Base-by-base conservation (phyloP, 2,797 vertebrate species). In the Sebastes oblongus region DNA sequence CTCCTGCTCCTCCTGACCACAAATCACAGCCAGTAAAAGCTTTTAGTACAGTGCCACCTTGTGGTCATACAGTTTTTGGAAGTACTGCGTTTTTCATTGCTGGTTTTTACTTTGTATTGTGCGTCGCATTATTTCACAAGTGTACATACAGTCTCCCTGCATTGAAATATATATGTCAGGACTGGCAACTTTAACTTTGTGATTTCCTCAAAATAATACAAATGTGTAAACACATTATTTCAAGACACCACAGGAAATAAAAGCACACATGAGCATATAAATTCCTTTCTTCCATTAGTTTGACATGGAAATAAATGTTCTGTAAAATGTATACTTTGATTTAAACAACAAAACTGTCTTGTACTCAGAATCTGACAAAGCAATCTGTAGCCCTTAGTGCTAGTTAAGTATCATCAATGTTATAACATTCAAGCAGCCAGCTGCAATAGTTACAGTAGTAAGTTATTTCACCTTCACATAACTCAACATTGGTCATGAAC, bases 11-110 rank as follows among this genome's bases (percentile, higher is more conserved):
- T 60, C 29, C 7, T 70, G 59, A 73, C 27, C 59, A 75, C 13
- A 75, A 74, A 8, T 66, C 27, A 42, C 66, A 77, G 24, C 8
- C 42, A 64, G 42, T 64, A 70, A 83, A 74, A 75, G 5, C 36
- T 66, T 76, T 85, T 73, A 82, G 75, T 86, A 92, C 75, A 88
- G 65, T 30, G 92, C 86, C 92, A 91, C 76, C 92, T 86, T 74
- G 91, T 90, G 93, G 91, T 55, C 80, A 76, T 55, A 39, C 1
- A 27, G 18, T 5, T 64, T 61, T 32, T 72, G 50, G 16, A 59
- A 30, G 55, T 72, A 62, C 62, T 6, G 24, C 36, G 8, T 52
- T 68, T 54, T 61, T 32, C 64, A 65, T 39, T 75, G 77, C 84
- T 90, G 85, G 25, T 86, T 83, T 82, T 81, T 22, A 60, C 58